phyloP scores from a whole-genome alignment of 23 tunicate genomes.

The Styela clava region DNA sequence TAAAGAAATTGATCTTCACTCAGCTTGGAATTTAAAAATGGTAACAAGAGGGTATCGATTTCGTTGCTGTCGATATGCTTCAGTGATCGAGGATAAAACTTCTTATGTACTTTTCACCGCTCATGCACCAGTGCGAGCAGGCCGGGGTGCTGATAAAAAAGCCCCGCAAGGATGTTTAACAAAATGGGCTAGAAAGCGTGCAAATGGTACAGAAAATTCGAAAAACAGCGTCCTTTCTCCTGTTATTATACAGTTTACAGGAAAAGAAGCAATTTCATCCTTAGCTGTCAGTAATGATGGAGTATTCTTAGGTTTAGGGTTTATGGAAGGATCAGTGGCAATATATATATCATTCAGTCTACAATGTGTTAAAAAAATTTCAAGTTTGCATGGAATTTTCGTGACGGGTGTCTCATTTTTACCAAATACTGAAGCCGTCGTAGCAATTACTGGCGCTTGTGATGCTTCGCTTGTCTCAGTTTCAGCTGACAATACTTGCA shows the following conservation, averaged over 20 bases:
- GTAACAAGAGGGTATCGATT: constrained; percentile 36
- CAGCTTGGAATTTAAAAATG: constrained; percentile 65
- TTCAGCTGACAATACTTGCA: constrained; percentile 65
- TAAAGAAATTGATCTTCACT: constrained; percentile 45
- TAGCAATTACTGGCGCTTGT: constrained; percentile 45
- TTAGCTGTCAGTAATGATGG: constrained; percentile 68
- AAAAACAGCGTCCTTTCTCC: constrained; percentile 19
- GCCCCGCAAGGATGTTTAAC: constrained; percentile 42
- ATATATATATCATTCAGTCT: constrained; percentile 72
- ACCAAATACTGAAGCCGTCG: constrained; percentile 3
- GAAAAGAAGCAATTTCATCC: constrained; percentile 66
- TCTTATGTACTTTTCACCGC: constrained; percentile 45
- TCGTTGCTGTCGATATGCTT: constrained; percentile 65
- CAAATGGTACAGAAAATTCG: constrained; percentile 18
- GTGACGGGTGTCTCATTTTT: constrained; percentile 64
- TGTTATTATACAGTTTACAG: constrained; percentile 52
- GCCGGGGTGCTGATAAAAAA: constrained; percentile 18
- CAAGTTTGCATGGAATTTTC: constrained; percentile 59
- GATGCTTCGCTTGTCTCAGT: constrained; percentile 73
- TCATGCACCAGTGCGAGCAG: constrained; percentile 51
- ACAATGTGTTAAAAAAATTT: constrained; percentile 61
- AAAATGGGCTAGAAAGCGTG: constrained; percentile 61
- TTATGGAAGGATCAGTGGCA: constrained; percentile 88
- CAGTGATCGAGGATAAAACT: constrained; percentile 38
- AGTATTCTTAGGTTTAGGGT: constrained; percentile 67